A percentile compares a stretch with the other conserved stretches of the same genome.
Conservation (phyloP, 2,113 vertebrate genomes). For the Coryphaenoides rupestris region DNA sequence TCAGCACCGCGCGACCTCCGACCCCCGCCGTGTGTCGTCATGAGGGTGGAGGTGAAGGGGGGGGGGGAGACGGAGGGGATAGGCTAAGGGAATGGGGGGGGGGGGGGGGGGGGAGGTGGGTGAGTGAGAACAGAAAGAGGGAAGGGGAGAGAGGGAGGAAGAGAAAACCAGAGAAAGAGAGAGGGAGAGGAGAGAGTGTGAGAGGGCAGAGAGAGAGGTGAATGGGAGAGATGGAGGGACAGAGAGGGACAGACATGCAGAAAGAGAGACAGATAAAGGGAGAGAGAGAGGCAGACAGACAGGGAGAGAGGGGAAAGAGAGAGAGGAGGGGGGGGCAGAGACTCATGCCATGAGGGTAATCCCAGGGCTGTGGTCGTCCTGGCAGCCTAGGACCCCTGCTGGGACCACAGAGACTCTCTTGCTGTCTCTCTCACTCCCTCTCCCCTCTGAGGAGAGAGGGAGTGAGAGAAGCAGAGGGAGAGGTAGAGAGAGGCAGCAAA, state of each 20-base stretch:
- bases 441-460: too few relatives aligned
- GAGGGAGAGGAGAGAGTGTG: too few relatives aligned
- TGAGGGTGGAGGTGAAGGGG: slow-evolving; percentile 29
- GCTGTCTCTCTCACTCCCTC: too few relatives aligned
- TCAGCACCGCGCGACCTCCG: slow-evolving; percentile 60
- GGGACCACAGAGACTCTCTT: slow-evolving; percentile 41
- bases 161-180: too few relatives aligned
- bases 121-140: too few relatives aligned
- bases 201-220: too few relatives aligned
- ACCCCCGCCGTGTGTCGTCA: slow-evolving; percentile 51
- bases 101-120: not conserved
- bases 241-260: too few relatives aligned
- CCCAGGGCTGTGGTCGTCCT: slow-evolving; percentile 58
- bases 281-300: slow-evolving; percentile 8
- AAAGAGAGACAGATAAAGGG: not conserved
- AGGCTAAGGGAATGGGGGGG: not conserved
- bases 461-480: too few relatives aligned
- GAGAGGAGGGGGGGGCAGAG: slow-evolving; percentile 56
- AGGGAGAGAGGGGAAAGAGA: slow-evolving; percentile 49
- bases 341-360: slow-evolving; percentile 66
- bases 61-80: too few relatives aligned
- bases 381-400: slow-evolving; percentile 61
- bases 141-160: too few relatives aligned
- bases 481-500: too few relatives aligned
- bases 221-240: too few relatives aligned